Evolutionary conservation across 2,888 invertebrate genomes (phyloP), one percentile per base, ranked within the genome.

Genomic region (Drosophila cognata): DNA sequence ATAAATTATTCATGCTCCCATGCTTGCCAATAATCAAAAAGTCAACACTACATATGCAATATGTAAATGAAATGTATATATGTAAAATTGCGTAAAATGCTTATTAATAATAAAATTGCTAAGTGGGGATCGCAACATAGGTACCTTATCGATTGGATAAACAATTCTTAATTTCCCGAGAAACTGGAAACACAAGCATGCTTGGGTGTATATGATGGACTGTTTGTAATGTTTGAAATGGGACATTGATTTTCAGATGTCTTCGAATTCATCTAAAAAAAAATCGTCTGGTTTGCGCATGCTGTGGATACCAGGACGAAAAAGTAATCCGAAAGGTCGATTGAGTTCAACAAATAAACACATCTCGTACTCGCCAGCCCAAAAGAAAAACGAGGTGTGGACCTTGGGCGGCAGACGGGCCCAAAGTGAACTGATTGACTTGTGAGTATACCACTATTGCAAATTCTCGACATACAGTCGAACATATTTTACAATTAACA

Each of bases 231-330:
- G 21, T 66, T 55, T 79, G 71, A 67, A 64, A 66, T 28, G 59
- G 60, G 51, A 36, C 52, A 52, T 79, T 79, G 75, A 77, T 71
- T 87, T 85, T 55, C 82, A 91, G 90, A 92, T 92, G 92, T 82
- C 92, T 75, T 85, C 84, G 38, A 77, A 73, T 60, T 66, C 87
- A 36, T 76, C 91, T 72, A 91, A 88, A 78, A 92, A 91, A 86
- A 83, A 91, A 71, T 72, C 88, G 62, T 82, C 87, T 62, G 92
- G 92, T 66, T 79, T 93, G 77, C 92, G 92, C 64, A 89, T 92
- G 50, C 87, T 93, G 64, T 93, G 93, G 93, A 92, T 93, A 89
- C 93, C 93, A 62, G 93, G 92, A 63, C 91, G 91, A 57, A 91
- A 91, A 64, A 87, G 88, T 56, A 89, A 92, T 78, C 83, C 89